Evolutionary conservation across 2,797 vertebrate species (phyloP).

Genomic region (Leuciscus waleckii): DNA sequence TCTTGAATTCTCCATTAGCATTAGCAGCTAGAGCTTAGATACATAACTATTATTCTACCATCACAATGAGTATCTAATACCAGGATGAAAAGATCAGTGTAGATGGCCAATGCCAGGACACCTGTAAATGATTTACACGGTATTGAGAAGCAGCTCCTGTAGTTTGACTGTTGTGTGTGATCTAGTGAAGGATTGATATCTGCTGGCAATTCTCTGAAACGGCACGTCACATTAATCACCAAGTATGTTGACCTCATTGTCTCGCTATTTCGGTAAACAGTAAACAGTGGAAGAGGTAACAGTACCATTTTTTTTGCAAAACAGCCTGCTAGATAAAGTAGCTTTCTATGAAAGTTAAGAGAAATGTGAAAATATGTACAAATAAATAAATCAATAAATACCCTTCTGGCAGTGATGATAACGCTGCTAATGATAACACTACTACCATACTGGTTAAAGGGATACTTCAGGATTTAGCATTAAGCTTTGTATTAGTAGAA

Average conservation of each 20-base stretch:
- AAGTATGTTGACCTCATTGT: conserved; percentile 1
- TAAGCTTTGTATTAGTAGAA: no score
- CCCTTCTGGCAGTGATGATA: neutral
- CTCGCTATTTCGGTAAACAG: neutral
- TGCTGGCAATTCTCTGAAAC: neutral
- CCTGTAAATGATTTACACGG: conserved; percentile 61
- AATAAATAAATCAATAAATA: neutral
- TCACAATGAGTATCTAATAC: conserved; percentile 30
- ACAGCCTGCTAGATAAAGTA: neutral
- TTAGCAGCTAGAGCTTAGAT: neutral
- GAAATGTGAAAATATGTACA: neutral
- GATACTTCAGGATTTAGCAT: no score
- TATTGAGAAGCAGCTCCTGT: conserved; percentile 54
- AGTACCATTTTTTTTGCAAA: neutral
- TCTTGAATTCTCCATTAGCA: neutral
- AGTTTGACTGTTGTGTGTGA: conserved; percentile 21
- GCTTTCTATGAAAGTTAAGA: neutral
- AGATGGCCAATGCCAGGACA: conserved; percentile 56
- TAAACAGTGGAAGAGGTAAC: neutral
- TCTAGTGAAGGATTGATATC: neutral
- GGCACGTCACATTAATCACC: neutral
- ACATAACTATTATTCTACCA: conserved; percentile 50
- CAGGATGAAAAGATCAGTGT: neutral
- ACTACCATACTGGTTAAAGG: neutral
- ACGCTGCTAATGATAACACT: neutral